Evolutionary conservation across 2,113 vertebrate species (phyloP), one percentile per base, ranked within the genome.

Genomic region (Delphinus delphis): DNA sequence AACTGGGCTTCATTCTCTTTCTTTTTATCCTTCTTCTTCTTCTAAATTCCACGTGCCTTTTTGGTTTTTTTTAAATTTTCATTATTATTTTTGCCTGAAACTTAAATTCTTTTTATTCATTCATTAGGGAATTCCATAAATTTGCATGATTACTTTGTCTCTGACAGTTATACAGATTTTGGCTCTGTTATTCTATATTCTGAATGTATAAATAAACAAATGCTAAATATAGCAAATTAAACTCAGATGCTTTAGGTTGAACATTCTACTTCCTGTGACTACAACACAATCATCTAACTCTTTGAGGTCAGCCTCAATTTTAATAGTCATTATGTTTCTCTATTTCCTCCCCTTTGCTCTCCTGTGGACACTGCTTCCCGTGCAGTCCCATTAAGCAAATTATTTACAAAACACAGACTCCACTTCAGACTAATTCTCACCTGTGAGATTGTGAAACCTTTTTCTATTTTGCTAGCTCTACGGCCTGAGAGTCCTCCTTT

Each of bases 181-280:
- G 44, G 14, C 6, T 87, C n/a, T 86, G 17, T 60, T 80, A 67
- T 73, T 90, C 38, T 85, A 6, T 91, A 76, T 90, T 80, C 77
- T 60, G 33, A 67, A 71, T 87, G 20, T 33, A 89, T 55, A 83
- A 96, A 81, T 84, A 94, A 82, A 81, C 47, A 84, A 76, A 62
- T 41, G 21, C 25, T 77, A 93, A 94, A 74, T 73, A 53, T 60
- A 86, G n/a, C 38, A 93, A 58, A 94, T 95, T 81, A 88, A 86
- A 76, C 23, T 23, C 33, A 84, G 91, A 68, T 82, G 60, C 25
- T 93, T 94, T 89, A 81, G 18, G 5, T 25, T 77, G 83, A 63
- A 83, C 47, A 74, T 38, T 68, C 47, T 97, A 28, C 31, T 79
- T 79, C 26, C 62, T 80, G 2, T 38, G 55, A 83, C 53, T 70